Conservation (phyloP, 2,113 vertebrate genomes). For the Clarias gariepinus region DNA sequence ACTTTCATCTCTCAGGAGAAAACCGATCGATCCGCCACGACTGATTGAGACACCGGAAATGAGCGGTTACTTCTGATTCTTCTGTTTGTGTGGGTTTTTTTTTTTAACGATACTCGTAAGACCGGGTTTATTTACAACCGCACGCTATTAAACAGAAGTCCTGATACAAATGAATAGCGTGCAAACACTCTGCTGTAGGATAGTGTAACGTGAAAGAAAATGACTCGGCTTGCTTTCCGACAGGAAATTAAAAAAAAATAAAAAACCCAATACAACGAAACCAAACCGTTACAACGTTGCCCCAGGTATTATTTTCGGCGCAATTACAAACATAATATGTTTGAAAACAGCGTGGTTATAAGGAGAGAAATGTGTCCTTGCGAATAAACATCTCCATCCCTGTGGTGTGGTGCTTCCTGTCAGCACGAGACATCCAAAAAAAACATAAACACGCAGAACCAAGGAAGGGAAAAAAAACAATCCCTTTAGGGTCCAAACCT, state of each 20-base stretch:
- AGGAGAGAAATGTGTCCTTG: neutral
- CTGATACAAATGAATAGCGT: neutral
- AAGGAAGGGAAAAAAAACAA: neutral
- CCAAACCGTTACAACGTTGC: neutral
- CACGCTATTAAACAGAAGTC: neutral
- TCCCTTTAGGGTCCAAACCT: neutral
- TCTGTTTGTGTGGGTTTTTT: neutral
- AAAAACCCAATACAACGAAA: neutral
- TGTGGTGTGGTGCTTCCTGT: neutral
- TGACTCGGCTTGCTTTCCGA: neutral
- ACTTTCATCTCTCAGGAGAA: neutral
- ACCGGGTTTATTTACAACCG: neutral
- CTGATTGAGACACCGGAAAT: slow-evolving; percentile 12
- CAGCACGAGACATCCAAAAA: neutral
- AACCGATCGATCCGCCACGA: slow-evolving; percentile 1
- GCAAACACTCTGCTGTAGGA: neutral
- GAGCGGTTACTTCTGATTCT: neutral
- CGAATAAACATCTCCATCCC: neutral
- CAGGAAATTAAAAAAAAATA: neutral
- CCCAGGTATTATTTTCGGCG: neutral
- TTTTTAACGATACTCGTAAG: neutral
- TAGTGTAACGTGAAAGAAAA: neutral
- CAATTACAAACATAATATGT: neutral
- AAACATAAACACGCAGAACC: neutral
- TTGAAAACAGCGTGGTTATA: neutral